Conservation (phyloP, 2,113 vertebrate species). For the Picathartes gymnocephalus region DNA sequence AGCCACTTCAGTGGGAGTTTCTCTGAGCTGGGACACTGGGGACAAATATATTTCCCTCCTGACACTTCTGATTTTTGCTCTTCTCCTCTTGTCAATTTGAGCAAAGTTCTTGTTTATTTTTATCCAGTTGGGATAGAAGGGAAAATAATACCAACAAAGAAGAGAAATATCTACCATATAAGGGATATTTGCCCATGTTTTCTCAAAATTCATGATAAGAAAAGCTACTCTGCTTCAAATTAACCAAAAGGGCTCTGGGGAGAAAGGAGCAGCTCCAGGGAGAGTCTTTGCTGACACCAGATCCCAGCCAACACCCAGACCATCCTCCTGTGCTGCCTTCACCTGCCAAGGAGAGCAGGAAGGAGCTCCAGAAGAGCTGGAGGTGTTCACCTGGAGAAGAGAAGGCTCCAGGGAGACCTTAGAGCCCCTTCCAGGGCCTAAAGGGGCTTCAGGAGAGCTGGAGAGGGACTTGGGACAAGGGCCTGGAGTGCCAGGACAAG, state of each 20-base stretch:
- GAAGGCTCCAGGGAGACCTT: neutral
- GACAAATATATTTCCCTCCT: neutral
- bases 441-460: neutral
- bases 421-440: neutral
- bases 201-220: neutral
- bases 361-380: neutral
- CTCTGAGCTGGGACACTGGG: neutral
- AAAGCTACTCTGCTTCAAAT: neutral
- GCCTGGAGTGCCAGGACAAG: rapidly evolving
- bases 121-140: neutral
- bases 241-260: neutral
- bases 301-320: neutral
- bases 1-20: neutral
- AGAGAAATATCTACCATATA: neutral
- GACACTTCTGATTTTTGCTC: neutral
- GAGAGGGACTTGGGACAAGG: neutral
- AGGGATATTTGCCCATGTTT: neutral
- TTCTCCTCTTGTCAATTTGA: neutral
- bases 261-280: neutral
- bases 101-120: neutral
- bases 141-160: neutral
- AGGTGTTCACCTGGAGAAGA: neutral
- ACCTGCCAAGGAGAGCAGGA: neutral
- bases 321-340: neutral
- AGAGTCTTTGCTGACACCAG: neutral